Percentiles rank a stretch among this genome's conserved stretches.
Evolutionary conservation across 1,140 invertebrate species (phyloP).

Genomic region (Zaprionus tsacasi): DNA sequence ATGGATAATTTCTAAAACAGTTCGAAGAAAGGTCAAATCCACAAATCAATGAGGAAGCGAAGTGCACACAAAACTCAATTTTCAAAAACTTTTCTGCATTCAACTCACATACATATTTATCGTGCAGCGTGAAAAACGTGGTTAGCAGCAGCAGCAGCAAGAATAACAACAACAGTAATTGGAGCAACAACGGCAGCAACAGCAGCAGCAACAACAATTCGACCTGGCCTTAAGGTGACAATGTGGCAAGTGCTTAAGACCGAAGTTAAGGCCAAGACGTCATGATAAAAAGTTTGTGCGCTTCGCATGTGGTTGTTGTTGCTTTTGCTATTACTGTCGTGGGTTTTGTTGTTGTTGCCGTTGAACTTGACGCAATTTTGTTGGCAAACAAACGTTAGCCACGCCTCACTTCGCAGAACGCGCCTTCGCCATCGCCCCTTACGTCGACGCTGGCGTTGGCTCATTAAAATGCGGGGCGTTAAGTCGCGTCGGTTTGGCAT

Average conservation of each 20-base stretch:
- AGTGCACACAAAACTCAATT: constrained; percentile 76
- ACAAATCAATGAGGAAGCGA: constrained; percentile 66
- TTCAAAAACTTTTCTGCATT: constrained; percentile 78
- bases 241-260: constrained; percentile 43
- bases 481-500: constrained; percentile 62
- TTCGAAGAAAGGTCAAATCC: background rate
- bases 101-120: constrained; percentile 74
- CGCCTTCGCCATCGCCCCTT: background rate
- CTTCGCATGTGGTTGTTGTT: constrained; percentile 24
- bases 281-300: constrained; percentile 72
- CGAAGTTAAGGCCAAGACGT: constrained; percentile 74
- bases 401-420: constrained; percentile 18
- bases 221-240: constrained; percentile 33
- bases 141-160: constrained; percentile 20
- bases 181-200: background rate
- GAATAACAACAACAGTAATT: constrained; percentile 1
- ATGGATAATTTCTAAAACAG: background rate
- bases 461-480: constrained; percentile 79
- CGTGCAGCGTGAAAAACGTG: constrained; percentile 31
- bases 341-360: constrained; percentile 37
- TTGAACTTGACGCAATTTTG: constrained; percentile 81
- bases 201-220: constrained; percentile 8
- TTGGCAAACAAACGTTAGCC: constrained; percentile 72
- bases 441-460: constrained; percentile 34
- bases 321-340: constrained; percentile 48